Base-by-base conservation (phyloP, 37 sponge, comb jelly and placozoan species). In the Haliclona indistincta region DNA sequence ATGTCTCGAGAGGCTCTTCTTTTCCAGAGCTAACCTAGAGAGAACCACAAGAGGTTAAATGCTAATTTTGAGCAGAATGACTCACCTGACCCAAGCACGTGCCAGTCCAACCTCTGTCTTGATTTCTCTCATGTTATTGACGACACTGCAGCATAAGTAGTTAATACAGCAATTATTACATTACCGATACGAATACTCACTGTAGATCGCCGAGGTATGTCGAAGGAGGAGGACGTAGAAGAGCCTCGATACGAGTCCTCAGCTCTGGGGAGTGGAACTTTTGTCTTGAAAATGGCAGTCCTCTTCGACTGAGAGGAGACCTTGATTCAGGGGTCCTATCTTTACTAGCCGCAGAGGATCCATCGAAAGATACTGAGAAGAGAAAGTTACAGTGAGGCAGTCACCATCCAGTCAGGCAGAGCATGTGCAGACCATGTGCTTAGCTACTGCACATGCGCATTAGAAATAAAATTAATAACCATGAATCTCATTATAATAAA, bases 21-120 rank as follows among this genome's bases (percentile, higher is more conserved):
- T 94, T 64, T 94, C 95, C n/a, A 94, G 81, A 15, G 78, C 71
- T 20, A 92, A 63, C 23, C 92, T 86, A 47, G 13, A 60, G 6
- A 67, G 35, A 26, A 10, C 13, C 32, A 65, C 15, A 38, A 22
- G 25, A 26, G 54, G 23, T 35, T 28, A 69, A 19, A 35, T 8
- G 33, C 10, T 5, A 10, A 45, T 25, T 19, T 22, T 33, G 67
- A 30, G 13, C 8, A 37, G 22, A 19, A 26, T 20, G 10, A 29
- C 68, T 77, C 19, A 69, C 70, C 84, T 71, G 22, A 94, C 83
- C 71, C 70, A 94, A 10, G 92, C 95, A 10, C 95, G 17, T 2
- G 88, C 78, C 3, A 70, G 78, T 8, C 95, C 95, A 17, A 91
- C 88, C 25, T 94, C 95, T 41, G 95, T 94, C 82, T 94, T 91